phyloP scores from a whole-genome alignment of 1,140 invertebrate genomes.

The Apis cerana region DNA sequence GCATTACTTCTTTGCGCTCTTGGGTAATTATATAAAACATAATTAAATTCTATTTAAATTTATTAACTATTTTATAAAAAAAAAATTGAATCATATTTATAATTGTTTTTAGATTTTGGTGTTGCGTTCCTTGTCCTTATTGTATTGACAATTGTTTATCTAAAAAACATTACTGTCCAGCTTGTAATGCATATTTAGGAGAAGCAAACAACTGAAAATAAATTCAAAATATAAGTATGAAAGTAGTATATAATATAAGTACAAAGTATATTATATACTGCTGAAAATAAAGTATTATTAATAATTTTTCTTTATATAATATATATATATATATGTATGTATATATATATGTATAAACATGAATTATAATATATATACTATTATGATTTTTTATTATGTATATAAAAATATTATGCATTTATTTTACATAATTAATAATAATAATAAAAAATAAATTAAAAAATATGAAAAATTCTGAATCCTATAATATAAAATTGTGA shows the following conservation, averaged over 20 bases:
- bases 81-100: slow-evolving; percentile 7
- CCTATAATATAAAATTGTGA: not conserved
- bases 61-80: slow-evolving; percentile 3
- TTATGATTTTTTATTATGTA: not conserved
- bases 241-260: too few relatives aligned
- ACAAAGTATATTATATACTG: not conserved
- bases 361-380: not conserved
- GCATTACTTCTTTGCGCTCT: slow-evolving; percentile 83
- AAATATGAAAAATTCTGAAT: too few relatives aligned
- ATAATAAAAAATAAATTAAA: too few relatives aligned
- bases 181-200: slow-evolving; percentile 84
- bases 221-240: too few relatives aligned
- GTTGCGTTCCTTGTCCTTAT: slow-evolving; percentile 85
- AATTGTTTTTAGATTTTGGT: slow-evolving; percentile 82
- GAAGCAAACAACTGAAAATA: slow-evolving; percentile 77
- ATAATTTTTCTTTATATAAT: not conserved
- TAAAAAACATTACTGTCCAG: slow-evolving; percentile 86
- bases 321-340: too few relatives aligned
- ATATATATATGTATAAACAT: too few relatives aligned
- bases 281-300: not conserved
- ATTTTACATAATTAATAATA: not conserved
- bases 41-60: not conserved
- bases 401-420: not conserved
- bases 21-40: slow-evolving; percentile 72
- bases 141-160: slow-evolving; percentile 85